Evolutionary conservation across 1,140 invertebrate species (phyloP).

Genomic region (silkworm (Bombyx mori)): ASM3026992v2 NC_085112.1:844001-844500

Average conservation of each 20-base stretch:
- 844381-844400: no score
- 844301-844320: not conserved
- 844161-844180: conserved; percentile 87
- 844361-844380: no score
- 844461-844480: not conserved
- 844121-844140: conserved; percentile 82
- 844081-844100: not conserved
- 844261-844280: conserved; percentile 8
- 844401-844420: no score
- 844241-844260: conserved; percentile 47
- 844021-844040: no score
- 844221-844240: conserved; percentile 58
- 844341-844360: no score
- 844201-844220: conserved; percentile 89
- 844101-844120: not conserved
- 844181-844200: conserved; percentile 91
- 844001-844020: no score
- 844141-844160: conserved; percentile 90
- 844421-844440: not conserved
- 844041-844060: no score
- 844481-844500: no score
- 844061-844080: no score
- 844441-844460: not conserved
- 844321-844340: no score
- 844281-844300: not conserved